Evolutionary conservation across 2,113 vertebrate genomes (phyloP), one percentile per base, ranked within the genome.

Genomic region (Larimichthys crocea): DNA sequence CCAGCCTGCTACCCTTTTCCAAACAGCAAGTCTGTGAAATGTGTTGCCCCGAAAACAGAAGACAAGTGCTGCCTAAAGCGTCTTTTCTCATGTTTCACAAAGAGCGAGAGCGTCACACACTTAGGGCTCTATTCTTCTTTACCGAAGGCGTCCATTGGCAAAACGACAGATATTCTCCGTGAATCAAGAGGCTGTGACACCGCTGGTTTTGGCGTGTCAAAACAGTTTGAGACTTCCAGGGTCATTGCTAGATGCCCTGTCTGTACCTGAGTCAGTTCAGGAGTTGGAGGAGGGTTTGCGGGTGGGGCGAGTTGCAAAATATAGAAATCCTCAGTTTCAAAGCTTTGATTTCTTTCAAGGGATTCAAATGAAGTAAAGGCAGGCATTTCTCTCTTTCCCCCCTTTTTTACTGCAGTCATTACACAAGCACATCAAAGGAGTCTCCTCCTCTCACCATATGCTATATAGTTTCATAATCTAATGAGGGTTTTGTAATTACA

Each of bases 401-500:
- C 8, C 19, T 3, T 56, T 57, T 56, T 74, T 74, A 64, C 77
- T 74, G 76, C 79, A 83, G 76, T 90, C 87, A 82, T 91, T 92
- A 91, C 79, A 90, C 84, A 61, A 90, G 77, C 57, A 89, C 86
- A 91, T 92, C 79, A 91, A 91, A 93, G 65, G 66, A 74, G 82
- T 86, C 83, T 79, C 63, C 83, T 82, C 79, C 86, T 87, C 86
- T 87, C 78, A 61, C 92, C 89, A 90, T 85, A 90, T 89, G 85
- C 83, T 79, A 76, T 80, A 77, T 76, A 89, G 85, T 88, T 90
- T 91, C 86, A 86, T 91, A 91, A 93, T 89, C 87, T 90, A 92
- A 92, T 90, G 91, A 91, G 89, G 88, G 82, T 88, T 92, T 91
- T 87, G 82, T 94, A 92, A 93, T 93, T 93, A 91, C 85, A 88